Conservation (phyloP, 2,113 vertebrate genomes). For the Mellivora capensis region DNA sequence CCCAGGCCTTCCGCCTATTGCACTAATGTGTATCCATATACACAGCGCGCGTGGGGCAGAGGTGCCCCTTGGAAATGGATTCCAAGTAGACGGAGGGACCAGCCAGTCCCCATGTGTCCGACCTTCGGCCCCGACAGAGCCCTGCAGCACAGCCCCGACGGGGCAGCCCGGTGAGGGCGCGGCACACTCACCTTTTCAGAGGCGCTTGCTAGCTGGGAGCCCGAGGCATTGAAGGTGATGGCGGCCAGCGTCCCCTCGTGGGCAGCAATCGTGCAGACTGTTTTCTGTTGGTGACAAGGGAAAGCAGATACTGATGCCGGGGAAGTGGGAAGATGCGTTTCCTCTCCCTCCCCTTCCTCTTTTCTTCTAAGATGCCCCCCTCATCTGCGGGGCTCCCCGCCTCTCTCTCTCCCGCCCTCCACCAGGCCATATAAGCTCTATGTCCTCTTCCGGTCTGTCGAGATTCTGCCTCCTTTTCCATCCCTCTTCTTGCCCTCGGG, state of each 20-base stretch:
- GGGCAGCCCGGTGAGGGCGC: fast-evolving
- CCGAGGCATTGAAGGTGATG: conserved; percentile 89
- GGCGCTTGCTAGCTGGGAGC: conserved; percentile 92
- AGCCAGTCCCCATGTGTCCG: fast-evolving
- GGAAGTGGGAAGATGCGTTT: fast-evolving
- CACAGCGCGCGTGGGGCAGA: not conserved
- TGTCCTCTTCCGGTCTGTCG: fast-evolving
- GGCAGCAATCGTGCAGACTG: conserved; percentile 89
- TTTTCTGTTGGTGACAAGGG: conserved; percentile 82
- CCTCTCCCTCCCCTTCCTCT: not conserved
- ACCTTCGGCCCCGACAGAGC: fast-evolving
- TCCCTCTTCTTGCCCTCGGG: not conserved
- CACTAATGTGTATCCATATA: not conserved
- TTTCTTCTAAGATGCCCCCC: not conserved
- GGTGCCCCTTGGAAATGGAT: not conserved
- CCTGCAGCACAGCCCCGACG: fast-evolving
- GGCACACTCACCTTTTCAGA: conserved; percentile 89
- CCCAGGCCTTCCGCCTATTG: fast-evolving
- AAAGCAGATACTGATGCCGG: fast-evolving
- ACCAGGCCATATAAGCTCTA: not conserved
- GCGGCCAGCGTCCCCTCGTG: conserved; percentile 93
- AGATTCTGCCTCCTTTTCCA: too few species aligned
- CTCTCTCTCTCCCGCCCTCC: not conserved
- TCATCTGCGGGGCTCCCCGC: not conserved
- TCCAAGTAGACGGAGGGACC: not conserved